Evolutionary conservation across 2,888 invertebrate genomes (phyloP).

Genomic region (Leptopilina drosophilae): DNA sequence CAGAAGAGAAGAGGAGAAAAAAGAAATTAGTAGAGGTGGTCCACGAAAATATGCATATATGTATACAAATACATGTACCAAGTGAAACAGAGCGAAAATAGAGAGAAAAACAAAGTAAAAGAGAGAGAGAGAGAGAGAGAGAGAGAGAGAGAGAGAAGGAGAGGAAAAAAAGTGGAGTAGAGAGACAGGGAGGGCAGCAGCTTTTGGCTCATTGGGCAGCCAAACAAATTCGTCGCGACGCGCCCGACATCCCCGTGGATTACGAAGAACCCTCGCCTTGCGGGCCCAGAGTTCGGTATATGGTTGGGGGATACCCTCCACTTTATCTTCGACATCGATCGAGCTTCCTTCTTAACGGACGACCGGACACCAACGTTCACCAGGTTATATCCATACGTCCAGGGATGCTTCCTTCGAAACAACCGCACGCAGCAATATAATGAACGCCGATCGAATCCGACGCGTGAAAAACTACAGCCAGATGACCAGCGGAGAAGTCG

Average conservation of each 20-base stretch:
- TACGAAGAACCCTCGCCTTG: constrained; percentile 55
- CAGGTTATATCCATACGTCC: constrained; percentile 44
- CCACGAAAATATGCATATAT: neutral
- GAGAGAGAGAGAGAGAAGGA: constrained; percentile 45
- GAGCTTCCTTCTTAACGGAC: constrained; percentile 76
- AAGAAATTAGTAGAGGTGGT: constrained; percentile 30
- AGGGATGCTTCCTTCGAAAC: constrained; percentile 43
- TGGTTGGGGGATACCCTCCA: constrained; percentile 61
- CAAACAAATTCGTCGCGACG: constrained; percentile 75
- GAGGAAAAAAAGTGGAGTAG: neutral
- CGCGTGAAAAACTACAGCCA: constrained; percentile 39
- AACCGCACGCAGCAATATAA: neutral
- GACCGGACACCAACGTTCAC: constrained; percentile 68
- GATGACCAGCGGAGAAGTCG: constrained; percentile 26
- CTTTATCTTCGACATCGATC: constrained; percentile 74
- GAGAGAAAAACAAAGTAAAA: constrained; percentile 52
- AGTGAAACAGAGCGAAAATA: constrained; percentile 39
- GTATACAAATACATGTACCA: neutral
- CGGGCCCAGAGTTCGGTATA: constrained; percentile 64
- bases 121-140: constrained; percentile 46
- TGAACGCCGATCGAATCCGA: constrained; percentile 22
- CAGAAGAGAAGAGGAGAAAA: neutral
- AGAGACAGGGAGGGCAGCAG: constrained; percentile 60
- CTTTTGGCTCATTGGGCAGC: constrained; percentile 75
- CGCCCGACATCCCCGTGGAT: constrained; percentile 63